Conservation (phyloP, 2,888 invertebrate genomes). For the Ferdinandea cuprea region DNA sequence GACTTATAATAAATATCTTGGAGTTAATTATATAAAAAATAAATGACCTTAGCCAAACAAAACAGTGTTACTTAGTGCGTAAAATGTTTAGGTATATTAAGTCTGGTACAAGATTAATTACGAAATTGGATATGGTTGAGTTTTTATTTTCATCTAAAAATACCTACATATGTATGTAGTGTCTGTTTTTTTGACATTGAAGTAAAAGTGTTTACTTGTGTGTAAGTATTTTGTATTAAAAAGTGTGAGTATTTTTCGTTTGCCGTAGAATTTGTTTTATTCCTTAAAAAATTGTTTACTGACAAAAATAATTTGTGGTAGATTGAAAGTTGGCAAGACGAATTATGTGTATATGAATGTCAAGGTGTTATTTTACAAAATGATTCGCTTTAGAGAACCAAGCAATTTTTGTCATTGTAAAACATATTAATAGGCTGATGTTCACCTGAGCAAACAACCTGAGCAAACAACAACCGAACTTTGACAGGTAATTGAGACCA, state of each 20-base stretch:
- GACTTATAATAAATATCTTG: conserved; percentile 50
- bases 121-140: conserved; percentile 37
- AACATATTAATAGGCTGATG: too few species aligned
- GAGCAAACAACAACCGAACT: too few species aligned
- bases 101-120: conserved; percentile 32
- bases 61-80: conserved; percentile 23
- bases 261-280: neutral
- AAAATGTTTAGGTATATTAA: conserved; percentile 44
- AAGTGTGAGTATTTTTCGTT: neutral
- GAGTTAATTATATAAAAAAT: conserved; percentile 41
- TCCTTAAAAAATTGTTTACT: too few species aligned
- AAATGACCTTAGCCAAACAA: conserved; percentile 33
- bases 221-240: neutral
- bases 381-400: too few species aligned
- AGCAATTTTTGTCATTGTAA: too few species aligned
- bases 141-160: neutral
- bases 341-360: too few species aligned
- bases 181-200: neutral
- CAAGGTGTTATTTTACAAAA: too few species aligned
- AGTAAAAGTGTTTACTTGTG: neutral
- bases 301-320: too few species aligned
- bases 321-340: too few species aligned
- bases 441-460: too few species aligned
- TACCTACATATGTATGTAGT: neutral
- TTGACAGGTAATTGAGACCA: too few species aligned